Evolutionary conservation across 1,140 invertebrate species (phyloP), one percentile per base, ranked within the genome.

Genomic region (Apis mellifera): DNA sequence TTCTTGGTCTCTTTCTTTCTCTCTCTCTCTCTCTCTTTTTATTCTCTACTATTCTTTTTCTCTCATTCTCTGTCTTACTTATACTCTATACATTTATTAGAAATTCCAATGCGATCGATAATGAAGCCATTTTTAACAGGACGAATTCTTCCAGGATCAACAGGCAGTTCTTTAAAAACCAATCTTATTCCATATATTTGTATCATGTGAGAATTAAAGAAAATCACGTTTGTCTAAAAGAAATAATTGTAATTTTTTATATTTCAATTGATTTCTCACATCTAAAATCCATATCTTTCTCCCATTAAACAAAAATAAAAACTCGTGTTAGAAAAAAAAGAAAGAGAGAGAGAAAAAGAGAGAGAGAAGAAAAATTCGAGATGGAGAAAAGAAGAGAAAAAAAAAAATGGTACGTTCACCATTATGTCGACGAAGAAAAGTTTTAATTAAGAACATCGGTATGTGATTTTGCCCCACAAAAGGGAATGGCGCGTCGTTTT

Each of bases 381-480:
- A 26, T 52, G 15, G 1, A 42, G 5, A 26, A 9, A 26, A 1
- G 11, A 19, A 23, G 5, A 26, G 17, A 23, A 50, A 15, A 9
- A 26, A 17, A 32, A 59, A 69, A 72, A 17, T n/a, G 17, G 48
- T 32, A 17, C 11, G 64, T 54, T 19, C 11, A 13, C 9, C 26
- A 62, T n/a, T 59, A 26, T 62, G 59, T 50, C 23, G 48, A 26
- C 50, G 9, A 9, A 19, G 32, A 57, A 19, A n/a, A 9, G 59
- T 62, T 50, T 59, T 62, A 75, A 75, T 75, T 75, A 65, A 75
- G 42, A 32, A 73, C 12, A 32, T 72, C 15, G 19, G 19, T 12
- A 2, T 48, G 48, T 32, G 50, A 64, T 59, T 23, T 75, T 52
- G 73, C 9, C 5, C n/a, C 42, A 21, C 23, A 59, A 50, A 62